Evolutionary conservation across 2,888 invertebrate species (phyloP).

Genomic region (Boloria selene): DNA sequence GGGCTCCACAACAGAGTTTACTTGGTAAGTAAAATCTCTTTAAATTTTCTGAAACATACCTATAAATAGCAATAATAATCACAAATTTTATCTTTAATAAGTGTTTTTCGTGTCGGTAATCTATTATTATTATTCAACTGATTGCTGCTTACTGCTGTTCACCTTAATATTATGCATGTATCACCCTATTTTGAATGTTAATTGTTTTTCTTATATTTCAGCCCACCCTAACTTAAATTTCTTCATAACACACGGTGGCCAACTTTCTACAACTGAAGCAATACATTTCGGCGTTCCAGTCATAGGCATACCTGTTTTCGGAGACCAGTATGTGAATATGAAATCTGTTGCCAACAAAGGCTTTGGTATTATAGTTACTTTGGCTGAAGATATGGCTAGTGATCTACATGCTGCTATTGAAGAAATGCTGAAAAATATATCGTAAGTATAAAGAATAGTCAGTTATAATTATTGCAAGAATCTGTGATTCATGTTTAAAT

Average conservation of each 20-base stretch:
- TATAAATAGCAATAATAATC: not conserved
- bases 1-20: constrained; percentile 69
- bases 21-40: constrained; percentile 50
- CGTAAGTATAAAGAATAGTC: constrained; percentile 47
- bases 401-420: constrained; percentile 51
- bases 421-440: constrained; percentile 57
- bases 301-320: constrained; percentile 61
- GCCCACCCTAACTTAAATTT: constrained; percentile 54
- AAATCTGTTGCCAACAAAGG: constrained; percentile 54
- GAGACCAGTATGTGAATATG: constrained; percentile 65
- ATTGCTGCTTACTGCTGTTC: too few relatives aligned
- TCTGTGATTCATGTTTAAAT: too few relatives aligned
- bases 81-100: not conserved
- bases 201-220: constrained; percentile 23
- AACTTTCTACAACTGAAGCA: constrained; percentile 63
- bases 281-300: constrained; percentile 66
- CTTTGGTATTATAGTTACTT: constrained; percentile 52
- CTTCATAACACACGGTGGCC: constrained; percentile 70
- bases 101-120: too few relatives aligned
- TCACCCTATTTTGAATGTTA: not conserved
- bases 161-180: too few relatives aligned
- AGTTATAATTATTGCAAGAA: too few relatives aligned
- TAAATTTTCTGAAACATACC: not conserved
- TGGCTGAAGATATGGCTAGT: constrained; percentile 52
- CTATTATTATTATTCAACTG: too few relatives aligned